Evolutionary conservation across 2,797 vertebrate genomes (phyloP), one percentile per base, ranked within the genome.

Genomic region (Oceanodroma leucorhoa): DNA sequence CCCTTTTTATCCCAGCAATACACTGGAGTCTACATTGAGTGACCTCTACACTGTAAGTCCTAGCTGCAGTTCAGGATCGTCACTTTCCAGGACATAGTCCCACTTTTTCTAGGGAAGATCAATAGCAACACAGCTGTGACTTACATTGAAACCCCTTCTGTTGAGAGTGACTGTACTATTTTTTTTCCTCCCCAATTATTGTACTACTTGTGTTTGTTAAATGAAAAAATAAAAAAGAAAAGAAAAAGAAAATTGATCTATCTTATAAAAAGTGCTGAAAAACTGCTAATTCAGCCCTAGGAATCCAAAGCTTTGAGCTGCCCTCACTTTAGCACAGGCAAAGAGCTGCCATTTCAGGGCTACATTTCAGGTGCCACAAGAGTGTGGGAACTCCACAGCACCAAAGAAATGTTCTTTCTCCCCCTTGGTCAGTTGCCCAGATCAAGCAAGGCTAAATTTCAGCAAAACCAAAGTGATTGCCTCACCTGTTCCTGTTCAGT

Each of bases 21-120:
- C 3, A 4, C 7, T 1, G 0, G 8, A 53, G 11, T 50, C 8
- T 30, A 53, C 36, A 38, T 1, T 71, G 36, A 83, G 26, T 36
- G 34, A 61, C 5, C 14, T 26, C 45, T 71, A 36, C 58, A 18
- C 12, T 43, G 1, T 27, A 89, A 77, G 13, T 27, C 45, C 32
- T 45, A 89, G 9, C 8, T 50, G 21, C 8, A 71, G 40, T 18
- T 45, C 53, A 81, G 38, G 43, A 54, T 6, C 1, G 0, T 13
- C 57, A 14, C 10, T 89, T 89, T 82, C 34, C 34, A 46, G 54
- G 2, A n/a, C 7, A 38, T 2, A 32, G 14, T 29, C 7, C 3
- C 21, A 61, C 3, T 29, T 83, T 86, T 78, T 71, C 34, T 55
- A 7, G 18, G 32, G 8, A 82, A 82, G 30, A 61, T 58, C 32